Evolutionary conservation across 1,140 invertebrate species (phyloP), one percentile per base, ranked within the genome.

Genomic region (Luehdorfia chinensis): DNA sequence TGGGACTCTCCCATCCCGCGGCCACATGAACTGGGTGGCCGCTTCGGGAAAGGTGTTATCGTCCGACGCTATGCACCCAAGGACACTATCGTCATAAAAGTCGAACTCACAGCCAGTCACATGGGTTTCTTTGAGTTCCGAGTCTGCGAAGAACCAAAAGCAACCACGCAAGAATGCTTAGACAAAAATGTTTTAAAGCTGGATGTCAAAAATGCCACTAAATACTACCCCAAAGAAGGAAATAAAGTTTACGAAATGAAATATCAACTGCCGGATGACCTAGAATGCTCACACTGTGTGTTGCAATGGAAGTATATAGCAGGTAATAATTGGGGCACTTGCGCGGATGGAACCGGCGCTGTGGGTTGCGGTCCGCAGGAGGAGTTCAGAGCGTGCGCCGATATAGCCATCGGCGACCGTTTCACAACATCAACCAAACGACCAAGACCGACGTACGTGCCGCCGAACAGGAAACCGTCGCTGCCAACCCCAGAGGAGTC

Each of bases 81-180:
- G 15, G 88, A 91, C 6, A 77, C 89, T 4, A 91, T 96, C 44
- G 90, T 90, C 2, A 90, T 96, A 2, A 90, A 91, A 15, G 89
- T 96, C 0, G 93, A 96, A 65, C 63, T 96, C 1, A 96, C 94
- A 0, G 94, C 94, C 2, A 91, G 90, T 60, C 94, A 96, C 75
- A 89, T 90, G 55, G 96, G 96, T 5, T 96, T 92, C 77, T 97
- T 97, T 66, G 94, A 97, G 70, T 97, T 97, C 81, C 89, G 94
- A 46, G 63, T 96, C 0, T 98, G 96, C 69, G 91, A 95, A 2
- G 76, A 87, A 27, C 58, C 76, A 1, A 89, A 88, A 49, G 88
- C 87, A 31, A 91, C 91, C 0, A 92, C 90, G 0, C 92, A 96
- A 64, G 89, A 92, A 0, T 97, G 95, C 61, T 83, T 97, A 14